Evolutionary conservation across 1,140 invertebrate species (phyloP), one percentile per base, ranked within the genome.

Genomic region (Drosophila murphyi): DNA sequence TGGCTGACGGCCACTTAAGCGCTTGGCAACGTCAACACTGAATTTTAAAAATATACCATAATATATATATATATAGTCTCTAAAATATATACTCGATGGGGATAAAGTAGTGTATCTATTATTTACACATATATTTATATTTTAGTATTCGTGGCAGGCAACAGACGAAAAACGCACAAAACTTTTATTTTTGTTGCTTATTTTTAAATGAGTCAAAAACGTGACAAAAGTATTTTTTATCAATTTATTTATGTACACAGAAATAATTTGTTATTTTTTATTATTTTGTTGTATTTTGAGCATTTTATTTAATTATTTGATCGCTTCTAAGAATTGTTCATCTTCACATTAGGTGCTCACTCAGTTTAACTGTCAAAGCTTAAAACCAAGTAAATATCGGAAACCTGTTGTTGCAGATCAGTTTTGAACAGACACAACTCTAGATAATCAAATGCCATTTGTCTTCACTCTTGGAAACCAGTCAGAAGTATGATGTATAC

Each of bases 151-250:
- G 35, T 20, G 39, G n/a, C 65, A 47, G 47, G 45, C 41, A 62
- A 45, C 8, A 60, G 45, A 5, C 12, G 28, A 62, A 41, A n/a
- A 77, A 63, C 51, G 63, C 76, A 63, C 48, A 45, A 45, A 50
- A 35, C 8, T 56, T 31, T 45, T 72, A 4, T 70, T 57, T 7
- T 76, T 60, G 35, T 29, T 28, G 1, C 1, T 37, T 52, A 47
- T 35, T 48, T 57, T 47, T 29, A 78, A 73, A 74, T 82, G 70
- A 87, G 83, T 80, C 80, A 83, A 89, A 88, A 88, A 88, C 83
- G 83, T 88, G 83, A 88, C 83, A 79, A 74, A 55, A 60, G 51
- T 65, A 76, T 72, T 75, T 71, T 50, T 65, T 50, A 41, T 79
- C 72, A 82, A 82, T 81, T 86, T 80, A 78, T 85, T 67, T 55